These are phyloP conservation scores for Hymenopus coronatus DNA, from an alignment of 2,888 invertebrate genomes.

Conservation along the genomic window DNA sequence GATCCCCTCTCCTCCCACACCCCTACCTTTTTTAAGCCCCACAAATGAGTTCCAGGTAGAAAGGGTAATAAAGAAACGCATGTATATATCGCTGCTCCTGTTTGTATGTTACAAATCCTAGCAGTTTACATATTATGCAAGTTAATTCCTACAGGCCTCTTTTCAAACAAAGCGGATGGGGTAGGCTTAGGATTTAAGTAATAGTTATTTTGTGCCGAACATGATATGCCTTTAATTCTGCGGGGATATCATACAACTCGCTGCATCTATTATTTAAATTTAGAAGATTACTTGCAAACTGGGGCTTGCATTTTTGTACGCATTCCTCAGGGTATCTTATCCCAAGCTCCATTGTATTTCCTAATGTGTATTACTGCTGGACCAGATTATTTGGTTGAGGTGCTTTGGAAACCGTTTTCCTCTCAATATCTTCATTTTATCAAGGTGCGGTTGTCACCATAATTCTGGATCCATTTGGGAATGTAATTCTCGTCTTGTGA, in stretches of 20 bases:
- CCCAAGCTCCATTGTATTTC: not conserved
- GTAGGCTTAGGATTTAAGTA: not conserved
- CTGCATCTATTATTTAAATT: not conserved
- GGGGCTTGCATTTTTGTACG: not conserved
- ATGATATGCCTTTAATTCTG: not conserved
- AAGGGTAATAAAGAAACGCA: slow-evolving; percentile 9
- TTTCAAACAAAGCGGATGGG: slow-evolving; percentile 3
- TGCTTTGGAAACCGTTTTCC: too few species aligned
- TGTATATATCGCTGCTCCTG: slow-evolving; percentile 8
- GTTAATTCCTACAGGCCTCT: slow-evolving; percentile 18
- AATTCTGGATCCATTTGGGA: too few species aligned
- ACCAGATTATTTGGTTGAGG: too few species aligned
- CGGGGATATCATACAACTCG: not conserved
- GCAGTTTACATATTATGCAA: not conserved
- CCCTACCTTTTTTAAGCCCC: slow-evolving; percentile 4
- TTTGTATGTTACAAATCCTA: slow-evolving; percentile 20
- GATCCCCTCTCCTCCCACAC: not conserved
- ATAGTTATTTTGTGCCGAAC: not conserved
- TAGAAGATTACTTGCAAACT: not conserved
- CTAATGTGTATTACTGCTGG: not conserved
- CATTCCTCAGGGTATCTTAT: not conserved
- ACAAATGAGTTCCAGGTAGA: slow-evolving; percentile 19
- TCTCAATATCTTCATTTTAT: too few species aligned
- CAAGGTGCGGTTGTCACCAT: too few species aligned
- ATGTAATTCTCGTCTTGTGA: too few species aligned